A percentile compares a stretch with the other conserved stretches of the same genome.
phyloP scores from a whole-genome alignment of 2,113 vertebrate species.

The Cryptoleucopteryx plumbea region DNA sequence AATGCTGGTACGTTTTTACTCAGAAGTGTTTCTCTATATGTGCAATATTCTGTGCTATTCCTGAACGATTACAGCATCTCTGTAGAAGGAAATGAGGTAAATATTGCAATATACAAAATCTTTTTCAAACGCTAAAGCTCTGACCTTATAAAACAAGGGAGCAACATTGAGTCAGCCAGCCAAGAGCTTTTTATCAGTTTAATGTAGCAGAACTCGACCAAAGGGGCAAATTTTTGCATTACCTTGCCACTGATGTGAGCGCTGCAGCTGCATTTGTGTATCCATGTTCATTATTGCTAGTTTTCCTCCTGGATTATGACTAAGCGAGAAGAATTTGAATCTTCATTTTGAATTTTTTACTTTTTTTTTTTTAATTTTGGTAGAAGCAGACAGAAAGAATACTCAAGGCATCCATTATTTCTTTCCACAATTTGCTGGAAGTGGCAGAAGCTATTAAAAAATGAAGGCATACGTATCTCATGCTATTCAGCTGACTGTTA shows the following conservation, averaged over 20 bases:
- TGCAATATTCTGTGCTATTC: background rate
- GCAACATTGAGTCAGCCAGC: background rate
- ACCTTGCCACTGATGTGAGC: background rate
- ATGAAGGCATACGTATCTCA: slow-evolving; percentile 66
- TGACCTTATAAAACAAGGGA: slow-evolving; percentile 31
- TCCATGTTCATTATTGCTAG: slow-evolving; percentile 31
- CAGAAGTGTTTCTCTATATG: background rate
- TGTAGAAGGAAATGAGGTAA: background rate
- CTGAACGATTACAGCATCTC: background rate
- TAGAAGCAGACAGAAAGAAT: slow-evolving; percentile 26
- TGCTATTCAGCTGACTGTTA: slow-evolving; percentile 65
- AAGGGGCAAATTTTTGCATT: slow-evolving; percentile 12
- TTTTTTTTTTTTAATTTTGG: slow-evolving; percentile 27
- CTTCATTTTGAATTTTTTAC: background rate
- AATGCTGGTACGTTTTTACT: background rate
- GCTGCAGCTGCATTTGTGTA: background rate
- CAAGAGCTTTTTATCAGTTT: slow-evolving; percentile 43
- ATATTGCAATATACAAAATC: background rate
- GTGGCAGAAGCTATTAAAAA: slow-evolving; percentile 67
- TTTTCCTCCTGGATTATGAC: slow-evolving; percentile 37
- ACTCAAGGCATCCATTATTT: slow-evolving; percentile 66
- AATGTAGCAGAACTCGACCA: slow-evolving; percentile 46
- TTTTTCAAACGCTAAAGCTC: background rate
- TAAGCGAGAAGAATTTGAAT: slow-evolving; percentile 58
- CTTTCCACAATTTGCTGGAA: slow-evolving; percentile 62